These are phyloP conservation scores for Mythimna vitellina DNA, from an alignment of 2,888 invertebrate genomes.

Conservation along the genomic window DNA sequence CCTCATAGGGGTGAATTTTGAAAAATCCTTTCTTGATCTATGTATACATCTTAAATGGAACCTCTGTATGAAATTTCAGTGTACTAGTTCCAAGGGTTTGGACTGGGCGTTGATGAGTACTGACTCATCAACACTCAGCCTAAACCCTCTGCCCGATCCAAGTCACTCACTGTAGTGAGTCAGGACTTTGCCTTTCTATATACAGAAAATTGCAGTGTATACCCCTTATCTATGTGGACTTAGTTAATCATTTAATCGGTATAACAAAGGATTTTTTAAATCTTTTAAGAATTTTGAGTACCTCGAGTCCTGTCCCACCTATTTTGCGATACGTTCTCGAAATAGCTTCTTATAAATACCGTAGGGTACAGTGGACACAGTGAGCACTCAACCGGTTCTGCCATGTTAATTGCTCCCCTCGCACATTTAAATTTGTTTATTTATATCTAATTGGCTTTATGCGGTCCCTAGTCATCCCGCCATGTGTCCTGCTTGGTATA, in stretches of 20 bases:
- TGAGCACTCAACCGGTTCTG: constrained; percentile 36
- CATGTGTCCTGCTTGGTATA: background rate
- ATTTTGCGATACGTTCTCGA: constrained; percentile 32
- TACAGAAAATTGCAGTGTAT: too few relatives aligned
- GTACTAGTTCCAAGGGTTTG: too few relatives aligned
- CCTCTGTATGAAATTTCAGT: too few relatives aligned
- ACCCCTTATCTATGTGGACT: background rate
- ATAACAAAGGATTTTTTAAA: background rate
- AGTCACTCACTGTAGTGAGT: too few relatives aligned
- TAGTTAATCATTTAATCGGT: background rate
- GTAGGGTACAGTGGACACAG: constrained; percentile 11
- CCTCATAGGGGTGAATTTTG: too few relatives aligned
- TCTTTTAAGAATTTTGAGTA: background rate
- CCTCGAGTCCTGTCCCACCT: constrained; percentile 1
- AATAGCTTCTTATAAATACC: constrained; percentile 62
- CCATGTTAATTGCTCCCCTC: constrained; percentile 58
- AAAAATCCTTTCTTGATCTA: too few relatives aligned
- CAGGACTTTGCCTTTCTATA: too few relatives aligned
- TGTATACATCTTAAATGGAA: too few relatives aligned
- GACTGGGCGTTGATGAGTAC: too few relatives aligned
- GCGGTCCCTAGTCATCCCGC: constrained; percentile 18
- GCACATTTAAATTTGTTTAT: constrained; percentile 61
- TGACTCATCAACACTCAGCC: too few relatives aligned
- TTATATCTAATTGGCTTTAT: constrained; percentile 57
- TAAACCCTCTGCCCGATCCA: too few relatives aligned